These are phyloP conservation scores for Premnoplex brunnescens DNA, from an alignment of 2,797 vertebrate genomes.

Conservation along the genomic window DNA sequence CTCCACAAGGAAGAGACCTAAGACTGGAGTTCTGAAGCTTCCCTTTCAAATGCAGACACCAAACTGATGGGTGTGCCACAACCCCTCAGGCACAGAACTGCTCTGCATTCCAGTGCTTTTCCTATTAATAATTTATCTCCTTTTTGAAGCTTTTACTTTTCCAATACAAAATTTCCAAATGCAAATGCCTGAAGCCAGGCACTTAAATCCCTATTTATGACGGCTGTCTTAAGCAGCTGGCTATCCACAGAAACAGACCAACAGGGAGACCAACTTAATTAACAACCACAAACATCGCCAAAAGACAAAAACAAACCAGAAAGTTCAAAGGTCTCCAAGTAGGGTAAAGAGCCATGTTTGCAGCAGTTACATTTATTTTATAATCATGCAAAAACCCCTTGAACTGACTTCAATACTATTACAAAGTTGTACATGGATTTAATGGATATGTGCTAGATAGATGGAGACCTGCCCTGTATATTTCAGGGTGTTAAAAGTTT, in stretches of 20 bases:
- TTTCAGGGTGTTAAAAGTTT: neutral
- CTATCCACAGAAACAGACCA: neutral
- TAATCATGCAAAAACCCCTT: neutral
- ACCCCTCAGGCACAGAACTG: neutral
- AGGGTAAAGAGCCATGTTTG: neutral
- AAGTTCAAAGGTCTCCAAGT: neutral
- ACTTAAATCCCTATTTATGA: slow-evolving; percentile 3
- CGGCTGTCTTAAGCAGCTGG: neutral
- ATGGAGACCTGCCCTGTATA: neutral
- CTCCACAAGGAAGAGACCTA: neutral
- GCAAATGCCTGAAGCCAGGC: neutral
- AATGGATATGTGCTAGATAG: neutral
- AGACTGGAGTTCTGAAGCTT: neutral
- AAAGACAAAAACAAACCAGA: neutral
- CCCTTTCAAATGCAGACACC: neutral
- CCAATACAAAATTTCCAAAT: slow-evolving; percentile 8
- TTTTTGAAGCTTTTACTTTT: slow-evolving; percentile 25
- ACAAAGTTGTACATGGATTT: neutral
- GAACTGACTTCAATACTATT: neutral
- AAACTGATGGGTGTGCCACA: neutral
- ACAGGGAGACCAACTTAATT: neutral
- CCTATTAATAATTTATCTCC: slow-evolving; percentile 17
- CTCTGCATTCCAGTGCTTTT: neutral
- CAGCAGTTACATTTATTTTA: neutral
- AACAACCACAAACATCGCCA: neutral